Evolutionary conservation across 2,797 vertebrate species (phyloP), one percentile per base, ranked within the genome.

Genomic region (Loriculus beryllinus): DNA sequence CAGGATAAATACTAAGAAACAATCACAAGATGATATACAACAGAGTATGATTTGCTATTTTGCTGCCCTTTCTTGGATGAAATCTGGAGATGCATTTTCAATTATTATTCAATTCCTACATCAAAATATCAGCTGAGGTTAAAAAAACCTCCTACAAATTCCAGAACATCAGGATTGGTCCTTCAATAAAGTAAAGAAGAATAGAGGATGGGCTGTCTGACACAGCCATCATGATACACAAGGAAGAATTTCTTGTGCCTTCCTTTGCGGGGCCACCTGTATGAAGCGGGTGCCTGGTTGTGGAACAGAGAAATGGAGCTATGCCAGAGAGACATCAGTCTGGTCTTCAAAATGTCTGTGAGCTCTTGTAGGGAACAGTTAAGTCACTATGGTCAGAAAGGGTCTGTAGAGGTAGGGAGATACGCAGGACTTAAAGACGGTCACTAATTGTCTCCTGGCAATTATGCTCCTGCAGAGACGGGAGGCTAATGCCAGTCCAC

Each of bases 271-370:
- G 23, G 33, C 21, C 54, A 15, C 3, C 35, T 28, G 28, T 26
- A 45, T 18, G 47, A 54, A 48, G 39, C 3, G 28, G 43, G 23
- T 0, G 0, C 2, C 48, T 63, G 62, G n/a, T 0, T 52, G 57
- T 9, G 52, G 9, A 21, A 45, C 18, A 63, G 47, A 65, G 90
- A 86, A 51, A 39, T 1, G 1, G 28, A 82, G 31, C 28, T 29
- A 49, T 15, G 40, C 51, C 67, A 39, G 54, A 47, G 65, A 33
- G 17, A 51, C 26, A 1, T 11, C 5, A 37, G 31, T 16, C 43
- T 8, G 39, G 35, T 20, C 78, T 76, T 33, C 37, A 69, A 56
- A 77, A 80, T 0, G 14, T 15, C 68, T 60, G 3, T 0, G 40
- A 77, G 40, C 3, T 84, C 57, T 68, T 28, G 31, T 0, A 59